Evolutionary conservation across 2,797 vertebrate species (phyloP).

Genomic region (Onychomys torridus): DNA sequence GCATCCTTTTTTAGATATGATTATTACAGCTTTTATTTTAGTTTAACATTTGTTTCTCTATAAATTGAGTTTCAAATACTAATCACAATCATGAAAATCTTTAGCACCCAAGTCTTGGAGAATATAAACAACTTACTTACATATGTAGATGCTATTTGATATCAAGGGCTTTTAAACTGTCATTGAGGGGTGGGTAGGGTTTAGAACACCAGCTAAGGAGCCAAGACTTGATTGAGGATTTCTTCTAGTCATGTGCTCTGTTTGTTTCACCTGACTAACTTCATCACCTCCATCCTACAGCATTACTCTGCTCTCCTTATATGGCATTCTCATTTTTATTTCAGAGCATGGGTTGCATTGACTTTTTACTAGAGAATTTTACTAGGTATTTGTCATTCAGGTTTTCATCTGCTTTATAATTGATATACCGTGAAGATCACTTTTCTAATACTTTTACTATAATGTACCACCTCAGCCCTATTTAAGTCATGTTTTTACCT

Average conservation of each 20-base stretch:
- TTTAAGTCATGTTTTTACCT: conserved; percentile 79
- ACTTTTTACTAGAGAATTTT: conserved; percentile 82
- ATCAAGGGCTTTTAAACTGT: conserved; percentile 79
- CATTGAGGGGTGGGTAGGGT: neutral
- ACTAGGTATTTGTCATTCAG: conserved; percentile 78
- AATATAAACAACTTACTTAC: conserved; percentile 69
- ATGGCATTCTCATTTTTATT: conserved; percentile 80
- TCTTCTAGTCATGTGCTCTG: conserved; percentile 13
- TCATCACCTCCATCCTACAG: conserved; percentile 64
- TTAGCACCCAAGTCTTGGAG: conserved; percentile 69
- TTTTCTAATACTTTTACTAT: conserved; percentile 84
- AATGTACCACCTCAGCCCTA: conserved; percentile 75
- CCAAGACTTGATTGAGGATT: conserved; percentile 70
- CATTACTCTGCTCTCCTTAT: conserved; percentile 80
- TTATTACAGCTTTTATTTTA: conserved; percentile 69
- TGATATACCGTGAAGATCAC: conserved; percentile 70
- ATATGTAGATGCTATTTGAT: conserved; percentile 83
- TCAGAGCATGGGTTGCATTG: conserved; percentile 79
- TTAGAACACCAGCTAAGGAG: conserved; percentile 61
- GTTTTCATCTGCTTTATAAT: conserved; percentile 82
- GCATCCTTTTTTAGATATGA: conserved; percentile 72
- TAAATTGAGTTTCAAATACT: conserved; percentile 70
- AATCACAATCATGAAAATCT: conserved; percentile 78
- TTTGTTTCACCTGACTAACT: conserved; percentile 73
- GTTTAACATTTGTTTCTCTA: conserved; percentile 68